Evolutionary conservation across 2,113 vertebrate species (phyloP).

Genomic region (Rhadina sibilatrix): DNA sequence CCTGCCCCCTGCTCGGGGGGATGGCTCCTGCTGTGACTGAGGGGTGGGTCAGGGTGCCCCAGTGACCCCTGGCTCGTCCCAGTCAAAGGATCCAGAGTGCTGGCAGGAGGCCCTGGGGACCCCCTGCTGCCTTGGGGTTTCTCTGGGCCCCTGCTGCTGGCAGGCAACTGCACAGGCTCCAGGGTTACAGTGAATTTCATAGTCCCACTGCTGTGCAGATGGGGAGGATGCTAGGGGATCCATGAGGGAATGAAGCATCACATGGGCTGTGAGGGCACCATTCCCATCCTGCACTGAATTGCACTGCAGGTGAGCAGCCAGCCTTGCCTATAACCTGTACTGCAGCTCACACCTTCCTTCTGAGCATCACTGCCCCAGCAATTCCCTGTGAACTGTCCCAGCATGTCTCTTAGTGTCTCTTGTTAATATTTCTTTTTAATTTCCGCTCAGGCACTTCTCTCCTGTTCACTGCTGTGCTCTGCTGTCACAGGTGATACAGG

Average conservation of each 20-base stretch:
- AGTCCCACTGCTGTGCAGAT: not conserved
- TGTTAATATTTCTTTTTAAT: not conserved
- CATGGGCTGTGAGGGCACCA: rapidly evolving
- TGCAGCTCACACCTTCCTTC: not conserved
- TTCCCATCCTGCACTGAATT: not conserved
- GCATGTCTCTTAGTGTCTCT: not conserved
- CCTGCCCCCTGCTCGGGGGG: not conserved
- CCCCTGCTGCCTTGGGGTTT: not conserved
- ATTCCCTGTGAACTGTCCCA: not conserved
- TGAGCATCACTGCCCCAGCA: not conserved
- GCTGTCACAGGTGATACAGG: not conserved
- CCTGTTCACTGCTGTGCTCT: rapidly evolving
- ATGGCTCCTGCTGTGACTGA: rapidly evolving
- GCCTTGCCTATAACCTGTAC: rapidly evolving
- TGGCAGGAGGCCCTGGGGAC: rapidly evolving
- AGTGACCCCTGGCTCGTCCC: not conserved
- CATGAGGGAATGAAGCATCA: not conserved
- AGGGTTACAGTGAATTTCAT: not conserved
- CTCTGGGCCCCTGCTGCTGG: not conserved
- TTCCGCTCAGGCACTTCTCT: not conserved
- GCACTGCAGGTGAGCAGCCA: not conserved
- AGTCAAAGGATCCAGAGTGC: not conserved
- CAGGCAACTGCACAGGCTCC: not conserved
- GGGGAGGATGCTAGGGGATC: not conserved
- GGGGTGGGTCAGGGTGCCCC: not conserved